These are phyloP conservation scores for Leptoteleia sp. DNA, from an alignment of 1,140 invertebrate genomes.

Conservation along the genomic window DNA sequence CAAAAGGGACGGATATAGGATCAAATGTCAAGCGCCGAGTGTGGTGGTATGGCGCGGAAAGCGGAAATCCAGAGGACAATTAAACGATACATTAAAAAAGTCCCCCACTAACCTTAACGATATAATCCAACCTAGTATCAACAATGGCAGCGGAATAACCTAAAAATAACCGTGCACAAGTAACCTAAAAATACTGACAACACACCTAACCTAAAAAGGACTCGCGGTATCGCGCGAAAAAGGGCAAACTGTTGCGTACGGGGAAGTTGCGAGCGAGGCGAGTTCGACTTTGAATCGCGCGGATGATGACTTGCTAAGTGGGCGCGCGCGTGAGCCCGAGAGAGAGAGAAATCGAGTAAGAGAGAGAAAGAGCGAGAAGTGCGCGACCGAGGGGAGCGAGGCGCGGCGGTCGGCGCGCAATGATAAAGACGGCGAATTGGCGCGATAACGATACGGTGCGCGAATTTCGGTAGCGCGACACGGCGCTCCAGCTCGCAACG, in stretches of 20 bases:
- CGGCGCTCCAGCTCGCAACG: not conserved
- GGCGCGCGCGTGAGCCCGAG: slow-evolving; percentile 32
- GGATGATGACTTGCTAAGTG: slow-evolving; percentile 63
- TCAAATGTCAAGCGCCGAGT: not conserved
- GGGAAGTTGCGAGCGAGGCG: not conserved
- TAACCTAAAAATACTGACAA: slow-evolving; percentile 62
- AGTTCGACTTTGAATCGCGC: slow-evolving; percentile 46
- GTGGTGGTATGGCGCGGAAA: not conserved
- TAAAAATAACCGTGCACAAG: slow-evolving; percentile 51
- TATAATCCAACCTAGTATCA: slow-evolving; percentile 42
- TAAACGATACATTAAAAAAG: slow-evolving; percentile 5
- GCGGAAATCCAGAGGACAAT: too few relatives aligned
- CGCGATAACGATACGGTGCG: slow-evolving; percentile 19
- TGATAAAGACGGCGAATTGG: slow-evolving; percentile 23
- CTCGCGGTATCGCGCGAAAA: slow-evolving; percentile 22
- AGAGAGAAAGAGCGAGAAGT: slow-evolving; percentile 11
- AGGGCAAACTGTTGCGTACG: slow-evolving; percentile 33
- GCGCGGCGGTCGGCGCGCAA: slow-evolving; percentile 1
- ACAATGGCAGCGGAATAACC: slow-evolving; percentile 60
- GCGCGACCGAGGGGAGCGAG: slow-evolving; percentile 10
- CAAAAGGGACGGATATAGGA: not conserved
- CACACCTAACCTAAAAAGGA: slow-evolving; percentile 56
- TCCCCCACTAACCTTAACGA: slow-evolving; percentile 40
- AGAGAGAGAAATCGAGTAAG: slow-evolving; percentile 30
- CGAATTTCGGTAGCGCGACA: slow-evolving; percentile 5